Base-by-base conservation (phyloP, 2,888 invertebrate species). In the Gandaritis pyraliata region DNA sequence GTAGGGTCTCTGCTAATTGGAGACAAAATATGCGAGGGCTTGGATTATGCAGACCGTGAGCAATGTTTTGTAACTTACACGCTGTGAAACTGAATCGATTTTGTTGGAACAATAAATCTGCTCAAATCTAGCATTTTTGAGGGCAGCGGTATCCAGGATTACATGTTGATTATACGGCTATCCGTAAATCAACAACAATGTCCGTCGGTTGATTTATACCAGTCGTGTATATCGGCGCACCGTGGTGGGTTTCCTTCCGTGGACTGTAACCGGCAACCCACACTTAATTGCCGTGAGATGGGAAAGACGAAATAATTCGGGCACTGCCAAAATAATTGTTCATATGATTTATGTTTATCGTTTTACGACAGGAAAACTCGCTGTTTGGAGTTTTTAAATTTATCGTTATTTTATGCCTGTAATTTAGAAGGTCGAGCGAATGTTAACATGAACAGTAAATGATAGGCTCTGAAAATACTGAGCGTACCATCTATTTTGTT, bases 301-400 rank as follows among this genome's bases (percentile, higher is more conserved):
- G 72, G 73, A 77, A 81, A 84, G 80, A 81, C 78, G 75, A 81
- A 83, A 82, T 84, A 81, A 85, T 83, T 81, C 76, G 72, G 72
- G 74, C 65, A 76, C 77, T 73, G 76, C 74, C 75, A 70, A 78
- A 78, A 80, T 84, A 78, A 83, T 82, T 77, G 78, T 76, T 75
- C 72, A 62, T 60, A 76, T 85, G 82, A 84, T 83, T 83, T 84
- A 84, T 80, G 77, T 82, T 79, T 78, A 82, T 78, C 76, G 80
- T 65, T 83, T 80, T 77, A 82, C 75, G 78, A 79, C 79, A 75
- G 77, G 80, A 75, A 76, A 82, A 79, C 74, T 74, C 72, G 75
- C 71, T 75, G 77, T 71, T 77, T 78, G 76, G 78, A 75, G 76
- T 78, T 82, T 82, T 82, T 74, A 76, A 81, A 82, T 82, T 82